These are phyloP conservation scores for Mus pahari DNA, from an alignment of 2,113 vertebrate genomes.

Conservation along the genomic window DNA sequence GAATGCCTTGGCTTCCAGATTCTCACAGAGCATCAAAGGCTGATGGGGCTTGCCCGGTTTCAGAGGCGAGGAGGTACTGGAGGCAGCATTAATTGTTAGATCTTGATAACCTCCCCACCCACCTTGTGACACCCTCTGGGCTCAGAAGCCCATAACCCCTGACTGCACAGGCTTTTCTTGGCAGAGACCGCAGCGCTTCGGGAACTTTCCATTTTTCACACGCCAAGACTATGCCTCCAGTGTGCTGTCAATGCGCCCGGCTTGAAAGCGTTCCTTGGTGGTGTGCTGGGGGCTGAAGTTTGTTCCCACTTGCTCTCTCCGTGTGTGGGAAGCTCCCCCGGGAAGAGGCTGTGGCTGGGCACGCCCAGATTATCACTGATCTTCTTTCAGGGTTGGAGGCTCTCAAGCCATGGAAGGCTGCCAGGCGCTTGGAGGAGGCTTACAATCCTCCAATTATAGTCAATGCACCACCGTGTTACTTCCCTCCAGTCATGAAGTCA, in stretches of 20 bases:
- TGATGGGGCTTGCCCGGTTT: background rate
- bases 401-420: background rate
- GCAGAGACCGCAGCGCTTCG: background rate
- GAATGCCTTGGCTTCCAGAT: background rate
- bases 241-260: background rate
- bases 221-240: constrained; percentile 45
- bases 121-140: background rate
- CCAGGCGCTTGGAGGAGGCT: background rate
- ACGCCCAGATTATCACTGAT: background rate
- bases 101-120: background rate
- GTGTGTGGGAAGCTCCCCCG: constrained; percentile 68
- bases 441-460: constrained; percentile 15
- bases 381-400: background rate
- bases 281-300: constrained; percentile 20
- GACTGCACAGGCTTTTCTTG: constrained; percentile 68
- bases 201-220: constrained; percentile 67
- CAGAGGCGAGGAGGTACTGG: background rate
- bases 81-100: constrained; percentile 12
- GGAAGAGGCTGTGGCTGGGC: background rate
- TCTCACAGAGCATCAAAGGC: background rate
- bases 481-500: background rate
- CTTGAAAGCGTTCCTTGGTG: constrained; percentile 1
- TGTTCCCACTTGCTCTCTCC: background rate
- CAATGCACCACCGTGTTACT: background rate
- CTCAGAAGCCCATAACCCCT: background rate